phyloP scores from a whole-genome alignment of 2,888 invertebrate genomes.

The Spilarctia lutea region DNA sequence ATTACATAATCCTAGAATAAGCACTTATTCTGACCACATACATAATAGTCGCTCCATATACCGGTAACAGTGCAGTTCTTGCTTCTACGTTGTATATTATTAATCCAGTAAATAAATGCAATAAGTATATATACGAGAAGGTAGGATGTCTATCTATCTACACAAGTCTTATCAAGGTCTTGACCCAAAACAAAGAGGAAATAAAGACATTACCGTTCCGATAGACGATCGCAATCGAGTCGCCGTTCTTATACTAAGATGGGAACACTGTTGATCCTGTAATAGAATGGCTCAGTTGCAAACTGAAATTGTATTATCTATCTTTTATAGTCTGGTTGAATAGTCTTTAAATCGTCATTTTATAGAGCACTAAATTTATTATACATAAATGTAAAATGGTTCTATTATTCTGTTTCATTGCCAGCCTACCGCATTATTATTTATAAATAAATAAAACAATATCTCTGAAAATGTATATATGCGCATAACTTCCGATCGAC shows the following conservation, averaged over 20 bases:
- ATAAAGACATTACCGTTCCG: slow-evolving; percentile 29
- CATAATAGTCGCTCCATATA: too few species aligned
- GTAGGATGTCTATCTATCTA: background rate
- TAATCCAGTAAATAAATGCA: background rate
- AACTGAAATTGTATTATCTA: slow-evolving; percentile 1
- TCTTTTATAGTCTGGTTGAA: background rate
- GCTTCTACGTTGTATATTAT: too few species aligned
- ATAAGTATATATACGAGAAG: background rate
- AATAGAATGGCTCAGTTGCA: slow-evolving; percentile 7
- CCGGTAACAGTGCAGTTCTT: too few species aligned
- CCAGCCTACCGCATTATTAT: too few species aligned
- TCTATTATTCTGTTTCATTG: background rate
- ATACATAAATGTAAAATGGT: background rate
- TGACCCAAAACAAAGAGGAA: slow-evolving; percentile 26
- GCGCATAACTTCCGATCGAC: too few species aligned
- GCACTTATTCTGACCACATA: too few species aligned
- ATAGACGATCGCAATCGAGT: slow-evolving; percentile 33
- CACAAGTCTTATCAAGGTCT: background rate
- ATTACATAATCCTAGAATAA: too few species aligned
- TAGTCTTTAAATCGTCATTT: background rate
- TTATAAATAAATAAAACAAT: too few species aligned
- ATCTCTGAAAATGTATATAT: too few species aligned
- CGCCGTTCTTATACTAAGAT: background rate
- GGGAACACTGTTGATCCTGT: slow-evolving; percentile 1
- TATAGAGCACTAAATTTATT: background rate